phyloP scores from a whole-genome alignment of 2,888 invertebrate species.

The Rosalia funebris region DNA sequence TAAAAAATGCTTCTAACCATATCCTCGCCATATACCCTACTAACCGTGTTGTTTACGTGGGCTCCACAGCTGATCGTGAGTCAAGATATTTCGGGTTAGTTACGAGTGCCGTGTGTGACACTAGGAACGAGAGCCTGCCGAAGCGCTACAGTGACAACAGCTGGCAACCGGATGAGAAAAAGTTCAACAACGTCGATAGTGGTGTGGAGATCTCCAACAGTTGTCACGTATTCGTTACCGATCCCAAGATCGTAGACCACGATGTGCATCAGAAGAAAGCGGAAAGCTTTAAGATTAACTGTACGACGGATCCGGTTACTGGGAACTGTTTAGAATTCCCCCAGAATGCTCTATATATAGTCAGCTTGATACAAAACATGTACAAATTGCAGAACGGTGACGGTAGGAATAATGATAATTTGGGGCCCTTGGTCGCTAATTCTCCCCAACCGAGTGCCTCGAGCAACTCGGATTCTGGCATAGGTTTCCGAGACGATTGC shows the following conservation, averaged over 20 bases:
- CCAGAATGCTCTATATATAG: slow-evolving; percentile 81
- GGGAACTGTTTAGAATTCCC: slow-evolving; percentile 91
- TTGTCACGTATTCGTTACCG: slow-evolving; percentile 95
- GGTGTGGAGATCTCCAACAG: slow-evolving; percentile 80
- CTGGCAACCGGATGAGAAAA: slow-evolving; percentile 44
- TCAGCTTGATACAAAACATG: slow-evolving; percentile 78
- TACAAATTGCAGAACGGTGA: slow-evolving; percentile 70
- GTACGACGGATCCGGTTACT: slow-evolving; percentile 80
- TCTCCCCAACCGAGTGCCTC: slow-evolving; percentile 91
- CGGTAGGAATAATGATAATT: slow-evolving; percentile 55
- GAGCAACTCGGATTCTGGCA: slow-evolving; percentile 94
- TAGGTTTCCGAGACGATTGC: slow-evolving; percentile 91
- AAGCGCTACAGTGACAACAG: slow-evolving; percentile 29
- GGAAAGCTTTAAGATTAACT: slow-evolving; percentile 84
- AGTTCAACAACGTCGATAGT: slow-evolving; percentile 51
- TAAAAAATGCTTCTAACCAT: slow-evolving; percentile 81
- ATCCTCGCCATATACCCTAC: slow-evolving; percentile 88
- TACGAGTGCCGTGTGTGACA: slow-evolving; percentile 77
- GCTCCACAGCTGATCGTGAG: slow-evolving; percentile 90
- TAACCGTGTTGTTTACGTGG: slow-evolving; percentile 87
- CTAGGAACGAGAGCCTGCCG: slow-evolving; percentile 41
- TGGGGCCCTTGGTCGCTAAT: slow-evolving; percentile 71
- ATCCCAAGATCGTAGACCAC: slow-evolving; percentile 86
- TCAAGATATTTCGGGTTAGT: slow-evolving; percentile 92
- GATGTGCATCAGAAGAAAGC: slow-evolving; percentile 82